Percentiles rank a stretch among this genome's conserved stretches.
phyloP scores from a whole-genome alignment of 1,140 invertebrate genomes.

The Diorhabda carinulata region DNA sequence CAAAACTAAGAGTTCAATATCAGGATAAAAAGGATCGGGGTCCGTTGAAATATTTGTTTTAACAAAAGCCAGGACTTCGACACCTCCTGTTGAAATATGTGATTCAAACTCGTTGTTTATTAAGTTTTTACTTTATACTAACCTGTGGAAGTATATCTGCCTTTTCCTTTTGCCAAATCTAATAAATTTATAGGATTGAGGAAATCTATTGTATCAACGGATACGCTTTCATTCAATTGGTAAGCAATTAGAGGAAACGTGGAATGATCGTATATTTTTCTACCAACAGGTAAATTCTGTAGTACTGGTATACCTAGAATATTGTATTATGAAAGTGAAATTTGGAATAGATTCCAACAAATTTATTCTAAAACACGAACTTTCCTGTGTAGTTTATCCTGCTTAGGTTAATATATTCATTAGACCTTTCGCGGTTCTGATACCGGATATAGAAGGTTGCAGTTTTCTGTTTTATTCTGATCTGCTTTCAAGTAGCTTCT shows the following conservation, averaged over 20 bases:
- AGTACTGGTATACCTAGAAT: conserved; percentile 43
- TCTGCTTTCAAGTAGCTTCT: too few relatives aligned
- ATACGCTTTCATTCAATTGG: conserved; percentile 12
- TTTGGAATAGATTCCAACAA: too few relatives aligned
- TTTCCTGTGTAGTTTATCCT: not conserved
- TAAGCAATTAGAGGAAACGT: conserved; percentile 41
- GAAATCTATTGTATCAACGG: not conserved
- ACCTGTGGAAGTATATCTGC: not conserved
- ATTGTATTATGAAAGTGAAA: too few relatives aligned
- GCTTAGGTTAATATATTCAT: too few relatives aligned
- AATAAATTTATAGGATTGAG: not conserved
- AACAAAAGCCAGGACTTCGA: conserved; percentile 53
- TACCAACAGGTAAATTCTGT: conserved; percentile 50
- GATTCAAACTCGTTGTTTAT: too few relatives aligned
- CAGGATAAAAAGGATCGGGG: conserved; percentile 49
- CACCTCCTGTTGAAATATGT: conserved; percentile 40
- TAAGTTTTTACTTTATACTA: not conserved
- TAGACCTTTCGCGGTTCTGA: too few relatives aligned
- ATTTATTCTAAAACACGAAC: not conserved
- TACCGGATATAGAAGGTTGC: too few relatives aligned
- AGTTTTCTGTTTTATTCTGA: too few relatives aligned
- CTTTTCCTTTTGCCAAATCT: not conserved
- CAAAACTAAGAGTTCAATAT: conserved; percentile 60
- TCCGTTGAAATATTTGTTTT: conserved; percentile 46
- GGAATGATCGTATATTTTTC: conserved; percentile 54